Conservation (phyloP, 2,888 invertebrate species). For the Phlogophora meticulosa region DNA sequence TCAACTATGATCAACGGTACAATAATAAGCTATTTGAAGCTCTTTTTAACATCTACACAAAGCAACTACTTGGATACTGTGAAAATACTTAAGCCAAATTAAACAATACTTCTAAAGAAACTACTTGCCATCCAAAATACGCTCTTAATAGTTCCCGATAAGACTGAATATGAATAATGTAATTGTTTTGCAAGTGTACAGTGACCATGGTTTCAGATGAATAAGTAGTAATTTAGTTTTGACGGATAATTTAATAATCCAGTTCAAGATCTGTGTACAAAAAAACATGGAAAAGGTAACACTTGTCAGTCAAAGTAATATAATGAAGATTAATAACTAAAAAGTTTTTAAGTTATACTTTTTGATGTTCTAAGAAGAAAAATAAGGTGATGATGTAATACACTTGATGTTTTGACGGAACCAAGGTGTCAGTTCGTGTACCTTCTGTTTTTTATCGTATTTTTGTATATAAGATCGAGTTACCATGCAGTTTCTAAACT, state of each 20-base stretch:
- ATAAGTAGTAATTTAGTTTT: slow-evolving; percentile 68
- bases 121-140: slow-evolving; percentile 16
- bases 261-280: slow-evolving; percentile 57
- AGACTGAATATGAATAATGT: not conserved
- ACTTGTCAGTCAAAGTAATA: slow-evolving; percentile 53
- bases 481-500: slow-evolving; percentile 11
- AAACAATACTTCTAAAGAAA: slow-evolving; percentile 3
- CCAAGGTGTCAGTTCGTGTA: slow-evolving; percentile 28
- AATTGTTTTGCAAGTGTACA: slow-evolving; percentile 23
- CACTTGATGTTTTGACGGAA: slow-evolving; percentile 34
- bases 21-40: slow-evolving; percentile 56
- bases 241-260: slow-evolving; percentile 69
- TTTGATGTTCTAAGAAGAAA: slow-evolving; percentile 28
- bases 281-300: slow-evolving; percentile 60
- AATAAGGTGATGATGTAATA: slow-evolving; percentile 45
- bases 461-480: slow-evolving; percentile 22
- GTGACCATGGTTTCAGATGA: slow-evolving; percentile 52
- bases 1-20: slow-evolving; percentile 51
- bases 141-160: not conserved
- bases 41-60: slow-evolving; percentile 65
- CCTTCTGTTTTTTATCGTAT: too few relatives aligned
- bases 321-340: slow-evolving; percentile 61
- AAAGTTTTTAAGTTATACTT: slow-evolving; percentile 21
- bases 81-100: slow-evolving; percentile 57
- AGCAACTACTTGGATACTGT: slow-evolving; percentile 64